Evolutionary conservation across 2,797 vertebrate genomes (phyloP), one percentile per base, ranked within the genome.

Genomic region (Tokudaia muenninki): DNA sequence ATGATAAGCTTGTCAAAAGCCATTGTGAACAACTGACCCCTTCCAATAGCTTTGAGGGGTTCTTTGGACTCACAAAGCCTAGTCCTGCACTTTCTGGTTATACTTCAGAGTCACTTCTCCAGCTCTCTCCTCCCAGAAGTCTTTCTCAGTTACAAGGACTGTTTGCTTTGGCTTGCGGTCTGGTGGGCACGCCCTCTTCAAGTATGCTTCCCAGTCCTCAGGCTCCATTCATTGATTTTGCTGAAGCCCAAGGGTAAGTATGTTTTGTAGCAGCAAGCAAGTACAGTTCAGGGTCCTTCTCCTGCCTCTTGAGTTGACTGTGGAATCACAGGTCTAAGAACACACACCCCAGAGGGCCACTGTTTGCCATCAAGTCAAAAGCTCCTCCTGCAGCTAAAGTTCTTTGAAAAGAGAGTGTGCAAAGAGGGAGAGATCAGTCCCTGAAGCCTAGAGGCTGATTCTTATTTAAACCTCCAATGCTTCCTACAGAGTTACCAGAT

Each of bases 91-190:
- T 88, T 93, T 77, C 37, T n/a, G 34, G 44, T 8, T 84, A 61
- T 2, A 79, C 55, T 93, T 96, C 78, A 82, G 78, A 87, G n/a
- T 59, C 94, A 83, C 94, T 97, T 81, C 91, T 91, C 94, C 0
- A 11, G 52, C 13, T 83, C 94, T 74, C 55, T 79, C 72, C 94
- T 95, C 95, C 77, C 94, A 96, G 94, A 74, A 95, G 90, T 82
- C 13, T 82, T 94, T 93, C 94, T 93, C 87, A 87, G 93, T 95
- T 93, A 94, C 81, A 55, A 89, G 86, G 13, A 75, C 80, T 92
- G 90, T 96, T 97, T 96, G 96, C 93, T 88, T 92, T 98, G 96
- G 97, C 95, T 94, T 86, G n/a, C 92, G 61, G 90, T 41, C 26
- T n/a, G 83, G 65, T 34, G 75, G 90, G 72, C 90, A 83, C 96